Base-by-base conservation (phyloP, 2,888 invertebrate species). In the Ypsolopha sequella region DNA sequence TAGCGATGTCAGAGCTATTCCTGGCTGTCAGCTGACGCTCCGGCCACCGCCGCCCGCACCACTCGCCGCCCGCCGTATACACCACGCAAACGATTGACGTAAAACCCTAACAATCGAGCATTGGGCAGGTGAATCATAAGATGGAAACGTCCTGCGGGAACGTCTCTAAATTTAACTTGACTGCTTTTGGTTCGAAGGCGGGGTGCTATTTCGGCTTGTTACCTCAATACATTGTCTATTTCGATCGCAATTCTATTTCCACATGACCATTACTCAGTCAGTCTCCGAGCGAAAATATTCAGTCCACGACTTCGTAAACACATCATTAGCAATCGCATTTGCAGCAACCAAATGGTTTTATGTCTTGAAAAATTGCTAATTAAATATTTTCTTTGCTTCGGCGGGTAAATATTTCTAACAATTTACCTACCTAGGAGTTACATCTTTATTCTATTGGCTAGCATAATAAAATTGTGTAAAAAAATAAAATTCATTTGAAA, bases 1-100 rank as follows among this genome's bases (percentile, higher is more conserved):
- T 80, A 76, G 80, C 81, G 74, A 77, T 84, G 85, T 86, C 86
- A 86, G 82, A 76, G 81, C 84, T 86, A 86, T 85, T 85, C 81
- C 81, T 77, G 84, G 80, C 79, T 70, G 75, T 84, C 85, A 85
- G 85, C 85, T 85, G 86, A 85, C 80, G 84, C 69, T 73, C 43
- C 47, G 44, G 39, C 39, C 24, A 24, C 24, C 39, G 46, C 41
- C 49, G 49, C 77, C 79, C 76, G 76, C 65, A 70, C 68, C 62
- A 60, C 62, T 59, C 62, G 59, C 63, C 36, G 13, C 54, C 62
- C 61, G 71, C 76, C 79, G 82, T 85, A 84, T 82, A 84, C 84
- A 82, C 80, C 81, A 80, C 84, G 81, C 79, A 76, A 78, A 71
- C 76, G 70, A 80, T 84, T 85, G 85, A 85, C 84, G 85, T 82